Conservation (phyloP, 2,797 vertebrate species). For the Schizothorax lantsangensis region DNA sequence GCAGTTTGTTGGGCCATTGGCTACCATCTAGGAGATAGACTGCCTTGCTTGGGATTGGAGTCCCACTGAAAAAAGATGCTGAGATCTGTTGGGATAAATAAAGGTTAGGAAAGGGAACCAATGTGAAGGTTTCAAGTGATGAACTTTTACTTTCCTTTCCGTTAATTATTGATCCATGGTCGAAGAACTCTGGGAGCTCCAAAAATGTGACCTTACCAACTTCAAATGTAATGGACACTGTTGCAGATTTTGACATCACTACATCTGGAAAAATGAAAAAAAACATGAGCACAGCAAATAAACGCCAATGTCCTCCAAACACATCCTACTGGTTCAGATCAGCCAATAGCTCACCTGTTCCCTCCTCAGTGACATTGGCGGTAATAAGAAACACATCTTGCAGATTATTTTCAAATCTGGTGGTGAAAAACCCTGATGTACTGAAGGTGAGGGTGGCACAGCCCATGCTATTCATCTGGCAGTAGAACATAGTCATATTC, state of each 20-base stretch:
- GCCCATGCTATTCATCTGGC: constrained; percentile 32
- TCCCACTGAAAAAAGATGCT: constrained; percentile 64
- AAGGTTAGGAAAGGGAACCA: not conserved
- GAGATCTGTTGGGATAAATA: constrained; percentile 50
- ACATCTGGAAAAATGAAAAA: not conserved
- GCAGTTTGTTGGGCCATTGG: not conserved
- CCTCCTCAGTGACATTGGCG: constrained; percentile 49
- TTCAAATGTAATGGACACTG: not conserved
- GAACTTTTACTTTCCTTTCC: constrained; percentile 34
- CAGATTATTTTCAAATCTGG: constrained; percentile 14
- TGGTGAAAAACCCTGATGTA: constrained; percentile 10
- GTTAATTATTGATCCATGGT: not conserved
- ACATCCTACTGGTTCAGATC: too few relatives aligned
- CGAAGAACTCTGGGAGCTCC: constrained; percentile 24
- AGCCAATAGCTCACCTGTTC: constrained; percentile 49
- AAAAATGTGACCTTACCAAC: constrained; percentile 43
- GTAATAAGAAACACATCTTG: not conserved
- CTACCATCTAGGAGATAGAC: constrained; percentile 65
- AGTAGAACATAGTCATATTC: not conserved
- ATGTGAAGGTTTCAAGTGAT: not conserved
- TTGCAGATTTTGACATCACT: constrained; percentile 1
- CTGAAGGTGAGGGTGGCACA: constrained; percentile 28
- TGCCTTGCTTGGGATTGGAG: constrained; percentile 54
- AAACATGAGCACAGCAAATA: not conserved
- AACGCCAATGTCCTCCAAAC: not conserved